Conservation (phyloP, 1,140 invertebrate genomes). For the Meteorus sp. region DNA sequence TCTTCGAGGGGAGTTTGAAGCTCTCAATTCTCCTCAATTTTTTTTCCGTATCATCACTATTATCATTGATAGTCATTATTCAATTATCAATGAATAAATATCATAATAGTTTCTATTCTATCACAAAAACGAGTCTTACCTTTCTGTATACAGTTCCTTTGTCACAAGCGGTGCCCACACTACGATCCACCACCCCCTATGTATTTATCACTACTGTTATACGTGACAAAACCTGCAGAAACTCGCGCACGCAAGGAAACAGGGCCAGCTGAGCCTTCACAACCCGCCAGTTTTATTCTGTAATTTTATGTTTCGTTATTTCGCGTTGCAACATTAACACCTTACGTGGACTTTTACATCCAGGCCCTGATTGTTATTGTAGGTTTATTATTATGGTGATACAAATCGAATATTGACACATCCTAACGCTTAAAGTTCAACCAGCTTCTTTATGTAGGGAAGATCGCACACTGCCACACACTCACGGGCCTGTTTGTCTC, state of each 20-base stretch:
- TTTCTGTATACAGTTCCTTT: too few species aligned
- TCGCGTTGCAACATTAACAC: constrained; percentile 2
- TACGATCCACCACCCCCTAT: constrained; percentile 2
- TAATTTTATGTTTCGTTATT: constrained; percentile 4
- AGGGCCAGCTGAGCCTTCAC: constrained; percentile 41
- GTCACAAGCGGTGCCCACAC: too few species aligned
- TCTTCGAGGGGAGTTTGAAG: too few species aligned
- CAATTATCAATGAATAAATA: too few species aligned
- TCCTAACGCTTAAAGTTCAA: too few species aligned
- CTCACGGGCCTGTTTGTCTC: constrained; percentile 20
- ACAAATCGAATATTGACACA: constrained; percentile 4
- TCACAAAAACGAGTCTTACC: too few species aligned
- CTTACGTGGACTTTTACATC: not conserved
- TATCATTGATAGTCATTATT: too few species aligned
- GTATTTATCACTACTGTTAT: not conserved
- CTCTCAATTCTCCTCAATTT: too few species aligned
- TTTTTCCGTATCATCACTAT: too few species aligned
- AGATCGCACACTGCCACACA: not conserved
- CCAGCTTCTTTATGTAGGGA: constrained; percentile 6
- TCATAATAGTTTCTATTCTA: too few species aligned
- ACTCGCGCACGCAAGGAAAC: constrained; percentile 35
- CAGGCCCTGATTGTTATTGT: not conserved
- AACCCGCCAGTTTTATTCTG: constrained; percentile 33
- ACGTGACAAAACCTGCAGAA: constrained; percentile 7
- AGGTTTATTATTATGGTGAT: not conserved